A percentile compares a stretch with the other conserved stretches of the same genome.
phyloP scores from a whole-genome alignment of 2,113 vertebrate species.

The Octodon degus region DNA sequence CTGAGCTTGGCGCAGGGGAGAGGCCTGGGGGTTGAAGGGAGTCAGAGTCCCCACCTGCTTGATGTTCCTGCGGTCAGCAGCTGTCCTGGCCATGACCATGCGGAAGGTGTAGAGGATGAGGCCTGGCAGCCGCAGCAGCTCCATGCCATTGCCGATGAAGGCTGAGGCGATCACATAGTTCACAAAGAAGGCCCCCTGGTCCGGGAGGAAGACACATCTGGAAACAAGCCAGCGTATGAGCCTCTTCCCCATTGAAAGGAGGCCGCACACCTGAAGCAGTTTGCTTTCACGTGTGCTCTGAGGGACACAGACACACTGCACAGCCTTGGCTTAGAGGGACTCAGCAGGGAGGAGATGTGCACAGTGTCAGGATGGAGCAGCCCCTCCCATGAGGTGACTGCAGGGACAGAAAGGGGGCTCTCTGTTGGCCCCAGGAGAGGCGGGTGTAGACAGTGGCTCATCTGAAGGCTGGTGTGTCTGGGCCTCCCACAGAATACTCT shows the following conservation, averaged over 20 bases:
- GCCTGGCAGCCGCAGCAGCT: slow-evolving; percentile 94
- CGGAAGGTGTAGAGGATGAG: slow-evolving; percentile 94
- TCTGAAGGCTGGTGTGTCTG: too few species aligned
- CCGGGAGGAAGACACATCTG: slow-evolving; percentile 97
- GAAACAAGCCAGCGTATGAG: neutral
- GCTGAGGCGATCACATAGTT: slow-evolving; percentile 96
- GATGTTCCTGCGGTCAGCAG: slow-evolving; percentile 94
- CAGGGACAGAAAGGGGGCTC: neutral
- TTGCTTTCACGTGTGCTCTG: neutral
- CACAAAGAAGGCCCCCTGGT: slow-evolving; percentile 98
- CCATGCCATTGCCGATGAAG: slow-evolving; percentile 95
- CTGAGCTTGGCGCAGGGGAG: fast-evolving
- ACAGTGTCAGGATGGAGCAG: neutral
- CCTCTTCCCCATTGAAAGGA: neutral
- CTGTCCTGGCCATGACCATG: slow-evolving; percentile 92
- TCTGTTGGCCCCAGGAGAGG: neutral
- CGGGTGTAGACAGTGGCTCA: too few species aligned
- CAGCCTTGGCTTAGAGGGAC: neutral
- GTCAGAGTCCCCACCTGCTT: slow-evolving; percentile 89
- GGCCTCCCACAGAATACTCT: neutral
- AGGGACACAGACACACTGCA: neutral
- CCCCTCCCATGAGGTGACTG: neutral
- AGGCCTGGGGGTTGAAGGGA: too few species aligned
- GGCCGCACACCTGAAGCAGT: neutral
- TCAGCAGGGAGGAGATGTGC: neutral